These are phyloP conservation scores for Gorsachius magnificus DNA, from an alignment of 2,797 vertebrate genomes.

Conservation along the genomic window DNA sequence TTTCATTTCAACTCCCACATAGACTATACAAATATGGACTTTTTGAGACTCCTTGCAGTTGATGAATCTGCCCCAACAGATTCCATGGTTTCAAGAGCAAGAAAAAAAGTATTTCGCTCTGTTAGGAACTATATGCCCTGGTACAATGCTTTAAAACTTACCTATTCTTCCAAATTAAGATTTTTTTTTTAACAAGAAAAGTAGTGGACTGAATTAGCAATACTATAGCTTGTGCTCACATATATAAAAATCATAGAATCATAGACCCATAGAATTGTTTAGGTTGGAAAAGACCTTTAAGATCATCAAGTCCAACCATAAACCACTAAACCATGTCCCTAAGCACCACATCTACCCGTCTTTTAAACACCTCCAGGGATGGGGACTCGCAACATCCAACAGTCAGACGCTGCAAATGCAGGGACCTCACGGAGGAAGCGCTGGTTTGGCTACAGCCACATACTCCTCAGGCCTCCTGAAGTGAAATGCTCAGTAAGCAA, in stretches of 20 bases:
- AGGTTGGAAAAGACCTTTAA: no score
- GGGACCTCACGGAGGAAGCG: rapidly evolving
- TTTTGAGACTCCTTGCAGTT: background rate
- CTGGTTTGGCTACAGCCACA: background rate
- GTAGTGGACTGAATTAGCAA: background rate
- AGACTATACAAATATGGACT: background rate
- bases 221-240: background rate
- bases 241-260: background rate
- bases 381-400: background rate
- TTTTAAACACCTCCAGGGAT: no score
- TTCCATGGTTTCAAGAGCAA: background rate
- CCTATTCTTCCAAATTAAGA: background rate
- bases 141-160: background rate
- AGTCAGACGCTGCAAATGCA: background rate
- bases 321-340: no score
- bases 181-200: background rate
- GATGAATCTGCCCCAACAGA: background rate
- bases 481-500: background rate
- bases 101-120: background rate
- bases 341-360: no score
- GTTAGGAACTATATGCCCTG: background rate
- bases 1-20: background rate
- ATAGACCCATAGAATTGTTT: no score
- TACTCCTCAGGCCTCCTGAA: background rate
- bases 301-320: no score